Percentiles rank a stretch among this genome's conserved stretches.
Evolutionary conservation across 1,140 invertebrate species (phyloP).

Genomic region (Aporrectodea caliginosa): DNA sequence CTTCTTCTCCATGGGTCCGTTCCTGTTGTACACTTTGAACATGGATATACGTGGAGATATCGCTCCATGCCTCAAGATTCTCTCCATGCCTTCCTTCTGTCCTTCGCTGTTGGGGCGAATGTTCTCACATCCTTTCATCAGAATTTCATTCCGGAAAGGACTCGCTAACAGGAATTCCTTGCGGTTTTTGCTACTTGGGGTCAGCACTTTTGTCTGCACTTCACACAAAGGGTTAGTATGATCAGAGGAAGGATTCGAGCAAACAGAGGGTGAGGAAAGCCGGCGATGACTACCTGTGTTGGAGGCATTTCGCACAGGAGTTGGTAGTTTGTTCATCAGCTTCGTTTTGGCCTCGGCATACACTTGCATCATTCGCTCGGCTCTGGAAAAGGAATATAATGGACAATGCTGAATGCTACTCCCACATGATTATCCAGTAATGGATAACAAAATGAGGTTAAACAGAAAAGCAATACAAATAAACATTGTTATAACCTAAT

Average conservation of each 20-base stretch:
- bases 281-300: neutral
- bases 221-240: neutral
- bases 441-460: too few species aligned
- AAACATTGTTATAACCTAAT: too few species aligned
- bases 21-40: neutral
- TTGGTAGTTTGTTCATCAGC: neutral
- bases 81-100: neutral
- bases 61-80: neutral
- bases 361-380: neutral
- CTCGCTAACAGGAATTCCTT: neutral
- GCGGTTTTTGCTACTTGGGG: neutral
- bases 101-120: neutral
- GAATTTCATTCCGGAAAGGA: neutral
- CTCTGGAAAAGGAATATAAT: too few species aligned
- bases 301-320: neutral
- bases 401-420: too few species aligned
- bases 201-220: neutral
- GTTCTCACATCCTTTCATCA: neutral
- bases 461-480: too few species aligned
- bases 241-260: neutral
- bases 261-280: neutral
- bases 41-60: neutral
- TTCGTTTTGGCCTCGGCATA: neutral
- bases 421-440: too few species aligned
- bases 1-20: neutral